Percentiles rank a stretch among this genome's conserved stretches.
Evolutionary conservation across 2,113 vertebrate genomes (phyloP).

Genomic region (Danionella cerebrum): DNA sequence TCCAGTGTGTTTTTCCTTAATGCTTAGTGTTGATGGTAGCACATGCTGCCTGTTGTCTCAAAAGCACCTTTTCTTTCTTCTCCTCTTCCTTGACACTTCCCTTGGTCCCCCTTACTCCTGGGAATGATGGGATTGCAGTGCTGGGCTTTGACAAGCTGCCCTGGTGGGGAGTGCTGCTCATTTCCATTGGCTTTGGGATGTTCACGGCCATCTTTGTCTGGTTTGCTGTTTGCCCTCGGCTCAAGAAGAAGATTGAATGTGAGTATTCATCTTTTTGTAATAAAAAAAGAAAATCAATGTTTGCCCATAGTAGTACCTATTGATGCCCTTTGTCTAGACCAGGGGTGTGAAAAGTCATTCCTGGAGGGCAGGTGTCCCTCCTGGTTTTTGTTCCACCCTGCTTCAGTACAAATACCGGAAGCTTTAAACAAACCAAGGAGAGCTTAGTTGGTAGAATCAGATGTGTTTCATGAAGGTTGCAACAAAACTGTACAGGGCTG

Average conservation of each 20-base stretch:
- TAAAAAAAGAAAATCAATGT: neutral
- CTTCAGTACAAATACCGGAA: too few relatives aligned
- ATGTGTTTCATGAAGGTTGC: too few relatives aligned
- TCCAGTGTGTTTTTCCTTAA: neutral
- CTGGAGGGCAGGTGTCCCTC: too few relatives aligned
- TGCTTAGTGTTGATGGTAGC: conserved; percentile 41
- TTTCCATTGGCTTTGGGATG: conserved; percentile 76
- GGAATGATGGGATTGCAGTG: conserved; percentile 71
- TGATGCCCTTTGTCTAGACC: too few relatives aligned
- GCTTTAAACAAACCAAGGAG: too few relatives aligned
- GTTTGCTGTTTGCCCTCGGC: conserved; percentile 89
- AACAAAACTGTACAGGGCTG: too few relatives aligned
- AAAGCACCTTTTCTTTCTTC: conserved; percentile 36
- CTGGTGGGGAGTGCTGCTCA: conserved; percentile 84
- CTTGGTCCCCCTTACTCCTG: conserved; percentile 35
- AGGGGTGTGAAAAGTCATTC: too few relatives aligned
- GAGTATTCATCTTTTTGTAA: conserved; percentile 55
- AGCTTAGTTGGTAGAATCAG: too few relatives aligned
- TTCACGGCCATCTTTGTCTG: conserved; percentile 83
- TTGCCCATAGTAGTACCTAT: too few relatives aligned
- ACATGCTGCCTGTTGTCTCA: conserved; percentile 53
- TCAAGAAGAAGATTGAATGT: conserved; percentile 96
- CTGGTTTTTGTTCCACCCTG: too few relatives aligned
- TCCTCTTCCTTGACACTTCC: neutral
- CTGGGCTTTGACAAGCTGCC: conserved; percentile 85